Evolutionary conservation across 1,140 invertebrate species (phyloP).

Genomic region (Augochlora pura): DNA sequence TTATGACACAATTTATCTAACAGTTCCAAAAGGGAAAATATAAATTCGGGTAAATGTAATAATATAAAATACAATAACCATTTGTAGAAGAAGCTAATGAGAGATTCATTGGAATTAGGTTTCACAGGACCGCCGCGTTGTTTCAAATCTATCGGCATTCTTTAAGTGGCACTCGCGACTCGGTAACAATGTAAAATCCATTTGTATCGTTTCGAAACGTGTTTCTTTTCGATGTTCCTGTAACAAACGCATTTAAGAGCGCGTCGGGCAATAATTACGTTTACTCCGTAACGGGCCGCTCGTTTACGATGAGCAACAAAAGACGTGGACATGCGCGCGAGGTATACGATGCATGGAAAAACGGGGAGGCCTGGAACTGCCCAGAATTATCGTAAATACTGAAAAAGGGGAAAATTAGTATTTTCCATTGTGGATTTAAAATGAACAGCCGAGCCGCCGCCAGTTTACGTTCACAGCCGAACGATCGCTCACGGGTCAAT

Average conservation of each 20-base stretch:
- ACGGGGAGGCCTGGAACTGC: neutral
- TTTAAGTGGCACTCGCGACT: too few species aligned
- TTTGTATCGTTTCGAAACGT: too few species aligned
- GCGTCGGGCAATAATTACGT: neutral
- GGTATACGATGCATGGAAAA: constrained; percentile 1
- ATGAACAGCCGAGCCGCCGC: constrained; percentile 51
- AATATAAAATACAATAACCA: too few species aligned
- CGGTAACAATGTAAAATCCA: too few species aligned
- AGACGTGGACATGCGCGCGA: neutral
- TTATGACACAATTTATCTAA: too few species aligned
- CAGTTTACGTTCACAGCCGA: constrained; percentile 54
- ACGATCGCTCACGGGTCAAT: constrained; percentile 66
- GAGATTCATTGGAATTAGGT: too few species aligned
- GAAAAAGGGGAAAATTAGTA: constrained; percentile 46
- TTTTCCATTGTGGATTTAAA: constrained; percentile 57
- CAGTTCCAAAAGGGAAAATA: too few species aligned
- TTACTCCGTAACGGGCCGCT: neutral
- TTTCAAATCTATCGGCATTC: too few species aligned
- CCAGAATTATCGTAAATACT: constrained; percentile 10
- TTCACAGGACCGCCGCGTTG: too few species aligned
- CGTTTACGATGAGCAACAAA: neutral
- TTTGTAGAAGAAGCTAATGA: too few species aligned
- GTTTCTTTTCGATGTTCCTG: too few species aligned
- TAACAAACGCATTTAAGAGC: neutral
- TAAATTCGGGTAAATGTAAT: too few species aligned